Conservation (phyloP, 1,140 invertebrate species). For the Drosophila melanogaster region DNA sequence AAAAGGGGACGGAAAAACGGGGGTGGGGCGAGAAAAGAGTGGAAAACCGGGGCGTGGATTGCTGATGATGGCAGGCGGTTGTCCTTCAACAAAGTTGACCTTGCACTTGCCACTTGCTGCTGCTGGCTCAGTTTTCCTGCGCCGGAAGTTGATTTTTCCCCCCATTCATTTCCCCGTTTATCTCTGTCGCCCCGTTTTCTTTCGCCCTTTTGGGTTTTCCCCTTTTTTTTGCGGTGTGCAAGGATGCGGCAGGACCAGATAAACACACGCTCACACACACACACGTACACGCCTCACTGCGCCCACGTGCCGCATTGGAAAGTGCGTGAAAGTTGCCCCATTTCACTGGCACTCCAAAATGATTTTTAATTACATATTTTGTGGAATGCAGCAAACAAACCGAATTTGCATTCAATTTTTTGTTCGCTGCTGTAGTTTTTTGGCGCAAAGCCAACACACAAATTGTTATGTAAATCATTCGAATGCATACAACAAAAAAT, state of each 20-base stretch:
- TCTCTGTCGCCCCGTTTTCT: conserved; percentile 7
- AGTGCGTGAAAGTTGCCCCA: conserved; percentile 63
- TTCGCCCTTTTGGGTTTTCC: not conserved
- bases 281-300: conserved; percentile 54
- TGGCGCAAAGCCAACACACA: conserved; percentile 6
- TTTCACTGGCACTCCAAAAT: conserved; percentile 18
- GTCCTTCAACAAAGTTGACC: conserved; percentile 81
- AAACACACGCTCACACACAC: conserved; percentile 49
- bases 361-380: conserved; percentile 55
- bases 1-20: not conserved
- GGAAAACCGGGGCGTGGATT: conserved; percentile 11
- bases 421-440: not conserved
- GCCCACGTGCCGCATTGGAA: conserved; percentile 74
- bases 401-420: conserved; percentile 43
- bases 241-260: conserved; percentile 74
- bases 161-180: conserved; percentile 25
- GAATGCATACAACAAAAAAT: not conserved
- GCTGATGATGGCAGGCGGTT: conserved; percentile 56
- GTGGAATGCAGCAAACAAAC: conserved; percentile 39
- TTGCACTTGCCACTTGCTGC: conserved; percentile 80
- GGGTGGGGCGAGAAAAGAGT: not conserved
- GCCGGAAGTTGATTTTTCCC: conserved; percentile 70
- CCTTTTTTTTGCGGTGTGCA: conserved; percentile 46
- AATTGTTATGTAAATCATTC: conserved; percentile 20
- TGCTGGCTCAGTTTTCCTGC: conserved; percentile 39